phyloP scores from a whole-genome alignment of 2,797 vertebrate genomes.

The Oceanodroma leucorhoa region DNA sequence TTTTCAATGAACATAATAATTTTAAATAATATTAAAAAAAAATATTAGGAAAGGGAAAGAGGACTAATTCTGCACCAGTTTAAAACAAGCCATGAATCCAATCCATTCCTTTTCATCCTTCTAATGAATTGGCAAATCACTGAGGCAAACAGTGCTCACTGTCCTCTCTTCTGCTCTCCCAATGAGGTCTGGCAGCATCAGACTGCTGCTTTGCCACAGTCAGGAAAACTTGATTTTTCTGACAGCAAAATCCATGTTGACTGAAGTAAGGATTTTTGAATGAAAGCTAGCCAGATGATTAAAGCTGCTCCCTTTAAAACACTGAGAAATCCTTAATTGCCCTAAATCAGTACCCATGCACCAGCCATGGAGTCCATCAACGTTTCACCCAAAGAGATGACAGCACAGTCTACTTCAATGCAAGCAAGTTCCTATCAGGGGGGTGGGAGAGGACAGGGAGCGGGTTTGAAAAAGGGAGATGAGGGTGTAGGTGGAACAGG shows the following conservation, averaged over 20 bases:
- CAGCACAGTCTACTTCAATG: neutral
- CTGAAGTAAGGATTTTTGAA: neutral
- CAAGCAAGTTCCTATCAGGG: neutral
- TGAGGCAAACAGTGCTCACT: neutral
- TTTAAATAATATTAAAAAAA: neutral
- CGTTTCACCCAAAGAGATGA: neutral
- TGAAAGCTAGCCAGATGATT: neutral
- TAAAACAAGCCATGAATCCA: neutral
- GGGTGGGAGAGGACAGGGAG: neutral
- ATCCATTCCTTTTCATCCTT: neutral
- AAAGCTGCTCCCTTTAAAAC: neutral
- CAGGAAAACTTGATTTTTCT: neutral
- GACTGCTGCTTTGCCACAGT: neutral
- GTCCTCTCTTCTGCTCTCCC: neutral
- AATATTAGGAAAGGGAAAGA: neutral
- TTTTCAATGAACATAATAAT: neutral
- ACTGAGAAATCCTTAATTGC: neutral
- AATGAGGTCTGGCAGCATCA: neutral
- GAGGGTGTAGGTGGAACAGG: neutral
- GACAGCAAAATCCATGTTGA: neutral
- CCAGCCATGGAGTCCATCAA: neutral
- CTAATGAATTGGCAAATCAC: neutral
- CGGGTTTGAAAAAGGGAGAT: neutral
- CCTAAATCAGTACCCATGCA: neutral
- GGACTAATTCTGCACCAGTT: neutral